A percentile compares a stretch with the other conserved stretches of the same genome.
These are phyloP conservation scores for Microplitis demolitor DNA, from an alignment of 1,140 invertebrate genomes.

Conservation along the genomic window DNA sequence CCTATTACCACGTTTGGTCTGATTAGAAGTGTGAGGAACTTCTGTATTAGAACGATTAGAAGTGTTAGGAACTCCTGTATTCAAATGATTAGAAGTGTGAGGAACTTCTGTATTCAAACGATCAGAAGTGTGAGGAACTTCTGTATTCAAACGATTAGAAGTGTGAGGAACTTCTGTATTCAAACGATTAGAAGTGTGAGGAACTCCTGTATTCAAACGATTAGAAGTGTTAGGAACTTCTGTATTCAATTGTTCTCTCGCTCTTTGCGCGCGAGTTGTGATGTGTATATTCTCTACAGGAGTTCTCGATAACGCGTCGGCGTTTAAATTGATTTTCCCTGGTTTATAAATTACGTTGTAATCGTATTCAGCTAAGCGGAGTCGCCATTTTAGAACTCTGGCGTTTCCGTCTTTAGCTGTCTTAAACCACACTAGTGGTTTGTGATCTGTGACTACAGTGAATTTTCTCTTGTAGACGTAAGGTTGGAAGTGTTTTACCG, in stretches of 20 bases:
- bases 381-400: background rate
- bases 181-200: background rate
- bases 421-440: background rate
- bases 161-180: background rate
- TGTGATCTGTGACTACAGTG: too few relatives aligned
- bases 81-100: background rate
- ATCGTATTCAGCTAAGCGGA: background rate
- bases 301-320: background rate
- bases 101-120: background rate
- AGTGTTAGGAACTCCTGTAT: too few relatives aligned
- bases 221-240: background rate
- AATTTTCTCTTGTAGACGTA: constrained; percentile 46
- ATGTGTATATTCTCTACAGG: background rate
- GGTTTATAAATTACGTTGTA: background rate
- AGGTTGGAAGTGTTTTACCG: constrained; percentile 51
- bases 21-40: too few relatives aligned
- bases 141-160: background rate
- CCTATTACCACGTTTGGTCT: background rate
- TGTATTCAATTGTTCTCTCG: background rate
- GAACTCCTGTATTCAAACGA: background rate
- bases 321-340: background rate
- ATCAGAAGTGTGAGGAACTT: too few relatives aligned
- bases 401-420: background rate
- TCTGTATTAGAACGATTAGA: too few relatives aligned
- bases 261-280: background rate